Evolutionary conservation across 2,888 invertebrate genomes (phyloP).

Genomic region (Microdon myrmicae): DNA sequence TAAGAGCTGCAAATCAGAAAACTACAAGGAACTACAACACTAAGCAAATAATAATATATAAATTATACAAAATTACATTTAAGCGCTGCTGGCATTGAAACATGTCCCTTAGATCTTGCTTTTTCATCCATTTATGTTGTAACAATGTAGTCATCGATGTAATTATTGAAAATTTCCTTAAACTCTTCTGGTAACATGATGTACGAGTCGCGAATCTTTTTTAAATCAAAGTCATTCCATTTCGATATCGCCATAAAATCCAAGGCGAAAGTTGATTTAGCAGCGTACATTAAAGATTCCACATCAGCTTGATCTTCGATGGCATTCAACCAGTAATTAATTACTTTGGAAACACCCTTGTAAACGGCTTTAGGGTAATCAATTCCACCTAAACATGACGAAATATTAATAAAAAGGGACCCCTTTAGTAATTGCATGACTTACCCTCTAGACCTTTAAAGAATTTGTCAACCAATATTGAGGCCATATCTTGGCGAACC

Average conservation of each 20-base stretch:
- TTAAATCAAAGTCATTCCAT: conserved; percentile 6
- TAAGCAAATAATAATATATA: too few species aligned
- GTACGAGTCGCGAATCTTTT: conserved; percentile 24
- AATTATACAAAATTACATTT: too few species aligned
- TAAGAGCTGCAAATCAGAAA: too few species aligned
- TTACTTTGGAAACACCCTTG: conserved; percentile 5
- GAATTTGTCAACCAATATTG: conserved; percentile 1
- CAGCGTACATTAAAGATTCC: conserved; percentile 15
- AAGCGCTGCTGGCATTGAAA: too few species aligned
- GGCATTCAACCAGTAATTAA: conserved; percentile 10
- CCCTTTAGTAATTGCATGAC: not conserved
- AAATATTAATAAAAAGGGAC: too few species aligned
- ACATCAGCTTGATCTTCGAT: conserved; percentile 23
- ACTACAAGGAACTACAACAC: too few species aligned
- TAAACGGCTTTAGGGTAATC: not conserved
- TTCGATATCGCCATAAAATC: conserved; percentile 27
- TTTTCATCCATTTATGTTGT: too few species aligned
- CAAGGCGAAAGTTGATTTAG: conserved; percentile 18
- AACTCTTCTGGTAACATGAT: conserved; percentile 19
- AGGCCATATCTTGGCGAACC: conserved; percentile 17
- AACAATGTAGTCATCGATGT: conserved; percentile 34
- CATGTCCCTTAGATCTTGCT: too few species aligned
- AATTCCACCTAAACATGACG: conserved; percentile 6
- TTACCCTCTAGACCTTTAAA: conserved; percentile 19
- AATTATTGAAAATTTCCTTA: conserved; percentile 27